These are phyloP conservation scores for zebrafish (Danio rerio) DNA, from an alignment of 2,113 vertebrate genomes.

Conservation along the genomic window DNA sequence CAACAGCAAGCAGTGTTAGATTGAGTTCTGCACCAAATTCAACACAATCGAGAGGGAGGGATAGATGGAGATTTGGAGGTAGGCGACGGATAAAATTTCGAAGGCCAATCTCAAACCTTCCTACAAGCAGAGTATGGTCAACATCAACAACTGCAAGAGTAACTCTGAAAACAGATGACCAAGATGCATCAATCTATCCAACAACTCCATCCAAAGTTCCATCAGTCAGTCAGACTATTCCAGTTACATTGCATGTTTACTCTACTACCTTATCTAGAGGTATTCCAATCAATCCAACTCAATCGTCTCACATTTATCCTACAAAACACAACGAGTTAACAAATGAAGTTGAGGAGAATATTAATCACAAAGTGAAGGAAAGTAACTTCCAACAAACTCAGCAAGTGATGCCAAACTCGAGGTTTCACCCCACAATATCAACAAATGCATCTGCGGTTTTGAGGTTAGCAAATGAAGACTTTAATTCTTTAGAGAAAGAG, in stretches of 20 bases:
- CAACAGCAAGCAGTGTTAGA: not conserved
- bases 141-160: constrained; percentile 25
- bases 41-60: constrained; percentile 58
- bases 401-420: not conserved
- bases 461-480: constrained; percentile 13
- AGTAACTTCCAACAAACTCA: not conserved
- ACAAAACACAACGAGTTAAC: constrained; percentile 9
- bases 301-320: too few relatives aligned
- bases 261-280: not conserved
- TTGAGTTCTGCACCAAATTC: constrained; percentile 52
- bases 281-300: not conserved
- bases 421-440: not conserved
- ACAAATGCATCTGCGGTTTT: constrained; percentile 22
- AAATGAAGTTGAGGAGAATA: constrained; percentile 32
- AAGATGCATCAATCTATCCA: constrained; percentile 18
- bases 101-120: constrained; percentile 59
- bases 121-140: constrained; percentile 37
- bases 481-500: not conserved
- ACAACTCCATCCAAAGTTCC: not conserved
- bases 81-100: constrained; percentile 78
- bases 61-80: constrained; percentile 75
- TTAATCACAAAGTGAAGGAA: constrained; percentile 20
- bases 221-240: constrained; percentile 13
- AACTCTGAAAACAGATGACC: not conserved
- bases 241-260: not conserved